Percentiles rank a stretch among this genome's conserved stretches.
Evolutionary conservation across 2,888 invertebrate species (phyloP).

Genomic region (Malthinus flaveolus): DNA sequence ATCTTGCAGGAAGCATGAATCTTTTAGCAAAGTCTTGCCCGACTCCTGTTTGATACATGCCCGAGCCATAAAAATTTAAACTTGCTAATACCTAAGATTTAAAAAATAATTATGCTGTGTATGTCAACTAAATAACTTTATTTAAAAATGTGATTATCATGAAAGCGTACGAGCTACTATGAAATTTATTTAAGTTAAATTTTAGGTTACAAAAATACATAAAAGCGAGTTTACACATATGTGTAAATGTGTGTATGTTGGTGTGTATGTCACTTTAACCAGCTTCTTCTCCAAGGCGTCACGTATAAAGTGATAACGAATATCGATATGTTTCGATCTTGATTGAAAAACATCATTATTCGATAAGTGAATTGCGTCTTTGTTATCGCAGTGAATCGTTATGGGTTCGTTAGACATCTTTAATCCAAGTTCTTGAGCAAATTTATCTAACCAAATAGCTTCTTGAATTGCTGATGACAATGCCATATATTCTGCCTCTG

Average conservation of each 20-base stretch:
- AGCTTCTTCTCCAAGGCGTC: too few relatives aligned
- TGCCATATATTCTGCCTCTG: constrained; percentile 41
- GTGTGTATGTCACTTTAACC: too few relatives aligned
- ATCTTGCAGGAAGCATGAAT: background rate
- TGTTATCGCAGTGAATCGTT: constrained; percentile 20
- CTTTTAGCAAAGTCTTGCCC: constrained; percentile 2
- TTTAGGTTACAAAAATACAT: too few relatives aligned
- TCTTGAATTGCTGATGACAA: constrained; percentile 37
- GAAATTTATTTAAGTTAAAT: too few relatives aligned
- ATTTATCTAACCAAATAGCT: constrained; percentile 32
- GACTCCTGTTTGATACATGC: constrained; percentile 9
- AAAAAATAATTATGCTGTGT: background rate
- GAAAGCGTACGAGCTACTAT: too few relatives aligned
- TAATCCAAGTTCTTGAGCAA: constrained; percentile 12
- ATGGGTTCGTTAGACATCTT: background rate
- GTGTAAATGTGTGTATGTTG: too few relatives aligned
- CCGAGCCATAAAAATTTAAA: constrained; percentile 6
- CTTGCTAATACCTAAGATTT: background rate
- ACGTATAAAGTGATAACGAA: too few relatives aligned
- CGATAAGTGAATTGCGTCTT: too few relatives aligned
- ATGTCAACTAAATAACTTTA: background rate
- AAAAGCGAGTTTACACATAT: too few relatives aligned
- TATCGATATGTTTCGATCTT: too few relatives aligned
- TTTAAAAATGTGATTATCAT: too few relatives aligned
- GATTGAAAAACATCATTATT: too few relatives aligned